A percentile compares a stretch with the other conserved stretches of the same genome.
Evolutionary conservation across 1,140 invertebrate species (phyloP).

Genomic region (Caerostris darwini): DNA sequence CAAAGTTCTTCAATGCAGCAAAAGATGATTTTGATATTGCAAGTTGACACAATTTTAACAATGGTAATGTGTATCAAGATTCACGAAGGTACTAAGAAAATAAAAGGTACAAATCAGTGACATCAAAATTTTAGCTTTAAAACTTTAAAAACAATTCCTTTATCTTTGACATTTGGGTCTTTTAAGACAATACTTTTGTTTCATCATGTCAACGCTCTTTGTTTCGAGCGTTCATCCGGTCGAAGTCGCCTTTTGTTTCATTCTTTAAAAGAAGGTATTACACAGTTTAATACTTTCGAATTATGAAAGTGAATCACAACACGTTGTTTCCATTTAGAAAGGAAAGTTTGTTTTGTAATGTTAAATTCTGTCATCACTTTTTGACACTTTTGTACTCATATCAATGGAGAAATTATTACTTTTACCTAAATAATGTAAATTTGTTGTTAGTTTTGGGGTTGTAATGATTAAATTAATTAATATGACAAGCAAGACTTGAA

Average conservation of each 20-base stretch:
- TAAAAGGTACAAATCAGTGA: neutral
- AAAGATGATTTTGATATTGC: neutral
- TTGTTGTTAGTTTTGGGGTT: too few relatives aligned
- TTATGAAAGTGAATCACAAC: neutral
- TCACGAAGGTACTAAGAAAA: neutral
- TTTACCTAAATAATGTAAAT: too few relatives aligned
- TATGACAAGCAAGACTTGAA: too few relatives aligned
- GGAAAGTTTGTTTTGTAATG: neutral
- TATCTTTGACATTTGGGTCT: neutral
- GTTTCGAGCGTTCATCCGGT: constrained; percentile 11
- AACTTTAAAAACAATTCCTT: neutral
- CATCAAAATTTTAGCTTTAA: too few relatives aligned
- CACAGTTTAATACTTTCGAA: constrained; percentile 9
- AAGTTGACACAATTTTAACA: neutral
- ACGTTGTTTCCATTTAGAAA: neutral
- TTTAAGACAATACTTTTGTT: neutral
- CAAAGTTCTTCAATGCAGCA: neutral
- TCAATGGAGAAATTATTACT: too few relatives aligned
- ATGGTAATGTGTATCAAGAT: neutral
- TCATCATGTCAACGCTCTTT: constrained; percentile 23
- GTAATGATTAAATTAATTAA: too few relatives aligned
- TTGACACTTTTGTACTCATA: neutral
- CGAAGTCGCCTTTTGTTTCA: constrained; percentile 19
- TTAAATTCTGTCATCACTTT: neutral
- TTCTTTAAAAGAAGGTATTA: constrained; percentile 31